phyloP scores from a whole-genome alignment of 2,797 vertebrate genomes.

The Ambastaia sidthimunki region DNA sequence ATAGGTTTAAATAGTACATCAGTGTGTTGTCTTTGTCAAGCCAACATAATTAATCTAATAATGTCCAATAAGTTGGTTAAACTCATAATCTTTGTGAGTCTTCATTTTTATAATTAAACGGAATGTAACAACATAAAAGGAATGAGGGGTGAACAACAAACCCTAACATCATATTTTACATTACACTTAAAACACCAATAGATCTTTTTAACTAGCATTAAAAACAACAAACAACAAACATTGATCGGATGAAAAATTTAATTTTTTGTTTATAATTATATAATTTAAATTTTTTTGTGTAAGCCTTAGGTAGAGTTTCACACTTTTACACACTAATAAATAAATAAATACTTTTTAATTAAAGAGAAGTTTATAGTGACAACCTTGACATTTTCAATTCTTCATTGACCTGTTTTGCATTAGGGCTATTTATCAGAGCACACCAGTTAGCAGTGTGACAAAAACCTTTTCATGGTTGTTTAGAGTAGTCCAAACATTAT shows the following conservation, averaged over 20 bases:
- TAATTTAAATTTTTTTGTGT: too few species aligned
- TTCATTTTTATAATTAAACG: too few species aligned
- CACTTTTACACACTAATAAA: not conserved
- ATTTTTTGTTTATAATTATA: too few species aligned
- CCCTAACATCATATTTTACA: not conserved
- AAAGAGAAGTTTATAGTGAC: not conserved
- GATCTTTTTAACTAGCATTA: not conserved
- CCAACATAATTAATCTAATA: too few species aligned
- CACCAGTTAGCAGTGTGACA: not conserved
- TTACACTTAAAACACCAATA: not conserved
- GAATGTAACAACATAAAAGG: not conserved
- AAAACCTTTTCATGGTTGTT: conserved; percentile 18
- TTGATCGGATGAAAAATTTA: too few species aligned
- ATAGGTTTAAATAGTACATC: too few species aligned
- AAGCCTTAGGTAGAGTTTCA: conserved; percentile 46
- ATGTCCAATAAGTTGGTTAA: too few species aligned
- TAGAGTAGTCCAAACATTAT: conserved; percentile 22
- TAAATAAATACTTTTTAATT: not conserved
- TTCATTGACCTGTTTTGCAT: not conserved
- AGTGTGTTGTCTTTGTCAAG: too few species aligned
- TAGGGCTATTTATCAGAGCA: not conserved
- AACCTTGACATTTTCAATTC: not conserved
- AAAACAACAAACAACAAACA: conserved; percentile 13
- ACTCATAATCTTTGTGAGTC: too few species aligned
- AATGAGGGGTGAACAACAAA: not conserved